Base-by-base conservation (phyloP, 2,888 invertebrate species). In the Thecocarcelia acutangulata region DNA sequence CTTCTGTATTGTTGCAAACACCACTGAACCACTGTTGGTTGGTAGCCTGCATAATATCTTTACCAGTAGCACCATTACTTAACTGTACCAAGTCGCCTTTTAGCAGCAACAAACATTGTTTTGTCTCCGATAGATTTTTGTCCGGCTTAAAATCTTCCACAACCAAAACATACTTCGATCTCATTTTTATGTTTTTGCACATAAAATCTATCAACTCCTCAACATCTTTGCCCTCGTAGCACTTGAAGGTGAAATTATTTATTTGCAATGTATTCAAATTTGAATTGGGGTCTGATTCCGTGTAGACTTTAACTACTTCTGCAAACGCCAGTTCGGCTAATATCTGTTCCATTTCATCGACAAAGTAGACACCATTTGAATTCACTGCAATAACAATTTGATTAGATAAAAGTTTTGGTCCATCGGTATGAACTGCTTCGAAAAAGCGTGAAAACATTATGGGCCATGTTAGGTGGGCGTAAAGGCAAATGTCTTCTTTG, bases 371-470 rank as follows among this genome's bases (percentile, higher is more conserved):
- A 1, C 98, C 98, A 0, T 96, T 96, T 94, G 97, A 97, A 91
- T 98, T 98, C 3, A 98, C 94, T 3, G 98, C 98, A 76, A 98
- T 94, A 69, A 98, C 96, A 19, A 97, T 93, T 85, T 97, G 94
- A 85, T 94, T 93, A 85, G 93, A 93, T 8, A 92, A 92, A 8
- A 95, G 92, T 33, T 92, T 92, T 0, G 94, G 94, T 0, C 95
- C 96, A 80, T 94, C 94, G 58, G 93, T 91, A 88, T 95, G 95
- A n/a, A 95, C 92, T 0, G 96, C 97, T 92, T 98, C 98, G 87
- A 96, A 98, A 90, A 98, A 98, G 87, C 97, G 93, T 0, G 98
- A 98, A 90, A 98, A 98, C 6, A 98, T 92, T 90, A 98, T 94
- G 0, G 98, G 97, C 98, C 98, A 98, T 85, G 97, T 96, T 82